Base-by-base conservation (phyloP, 2,888 invertebrate species). In the Pemphredon lugubris region DNA sequence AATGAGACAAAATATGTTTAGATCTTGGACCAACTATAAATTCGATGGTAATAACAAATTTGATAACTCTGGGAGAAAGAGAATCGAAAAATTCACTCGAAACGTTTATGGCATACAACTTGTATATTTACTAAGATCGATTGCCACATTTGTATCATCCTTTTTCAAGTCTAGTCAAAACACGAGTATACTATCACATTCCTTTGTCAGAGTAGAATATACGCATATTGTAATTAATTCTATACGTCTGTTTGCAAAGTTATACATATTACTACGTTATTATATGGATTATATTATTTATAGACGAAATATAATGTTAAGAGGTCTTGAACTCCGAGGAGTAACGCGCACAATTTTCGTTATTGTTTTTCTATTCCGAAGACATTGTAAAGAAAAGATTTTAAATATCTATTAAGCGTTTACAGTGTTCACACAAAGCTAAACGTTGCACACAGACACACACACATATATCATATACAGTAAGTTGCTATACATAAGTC, bases 1-100 rank as follows among this genome's bases (percentile, higher is more conserved):
- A 70, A 53, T 61, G 67, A 26, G 4, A 26, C 50, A 74, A 73
- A 60, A 74, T 65, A 72, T 64, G 65, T 63, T 73, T 83, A 73
- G 47, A 74, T 48, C 60, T 77, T 74, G 85, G 85, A 85, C 85
- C 85, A 85, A 81, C 71, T 73, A 75, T 72, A 74, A 74, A 77
- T 69, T 75, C 72, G 18, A 70, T 61, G 57, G 58, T 68, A 67
- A 44, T 68, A 71, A 66, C 26, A 73, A 66, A 73, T 54, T 11
- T n/a, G 48, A 23, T 45, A 53, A 32, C n/a, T n/a, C n/a, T 23
- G 40, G 30, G 16, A 18, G 34, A 48, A 45, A 14, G 18, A 5
- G 18, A 61, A 26, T 44, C 59, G 13, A 59, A 54, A 37, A n/a
- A 40, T 53, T 26, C 4, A 40, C 55, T 54, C 5, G 32, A 44